Evolutionary conservation across 2,888 invertebrate species (phyloP).

Genomic region (Punctoribates punctum): DNA sequence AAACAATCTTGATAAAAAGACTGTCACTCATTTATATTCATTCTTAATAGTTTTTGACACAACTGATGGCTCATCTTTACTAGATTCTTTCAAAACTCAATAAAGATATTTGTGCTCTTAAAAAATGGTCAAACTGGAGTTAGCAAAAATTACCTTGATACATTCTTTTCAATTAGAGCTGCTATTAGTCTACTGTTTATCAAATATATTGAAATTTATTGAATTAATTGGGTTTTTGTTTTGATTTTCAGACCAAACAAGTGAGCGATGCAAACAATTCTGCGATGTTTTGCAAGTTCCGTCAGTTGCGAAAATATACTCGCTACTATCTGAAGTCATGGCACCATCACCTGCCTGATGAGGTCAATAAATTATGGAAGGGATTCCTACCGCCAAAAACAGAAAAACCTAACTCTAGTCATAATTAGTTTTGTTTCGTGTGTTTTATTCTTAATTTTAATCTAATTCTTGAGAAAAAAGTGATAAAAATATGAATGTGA

Average conservation of each 20-base stretch:
- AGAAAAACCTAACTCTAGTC: slow-evolving; percentile 41
- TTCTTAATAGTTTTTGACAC: too few relatives aligned
- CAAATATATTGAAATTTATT: neutral
- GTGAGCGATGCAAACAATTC: slow-evolving; percentile 73
- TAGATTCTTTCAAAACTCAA: too few relatives aligned
- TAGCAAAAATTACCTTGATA: too few relatives aligned
- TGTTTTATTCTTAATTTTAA: neutral
- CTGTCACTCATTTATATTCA: too few relatives aligned
- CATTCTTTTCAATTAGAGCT: too few relatives aligned
- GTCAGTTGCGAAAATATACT: slow-evolving; percentile 84
- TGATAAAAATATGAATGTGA: neutral
- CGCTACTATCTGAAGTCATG: slow-evolving; percentile 84
- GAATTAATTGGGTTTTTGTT: neutral
- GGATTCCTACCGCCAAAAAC: slow-evolving; percentile 49
- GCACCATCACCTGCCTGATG: slow-evolving; percentile 78
- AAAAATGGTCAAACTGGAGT: too few relatives aligned
- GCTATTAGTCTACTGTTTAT: too few relatives aligned
- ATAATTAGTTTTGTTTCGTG: slow-evolving; percentile 15
- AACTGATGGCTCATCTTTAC: too few relatives aligned
- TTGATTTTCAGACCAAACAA: slow-evolving; percentile 66
- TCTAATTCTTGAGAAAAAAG: neutral
- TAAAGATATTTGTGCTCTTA: too few relatives aligned
- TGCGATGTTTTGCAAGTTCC: slow-evolving; percentile 89
- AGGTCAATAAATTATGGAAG: slow-evolving; percentile 49
- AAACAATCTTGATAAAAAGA: too few relatives aligned